Base-by-base conservation (phyloP, 1,140 invertebrate species). In the Magallana angulata region DNA sequence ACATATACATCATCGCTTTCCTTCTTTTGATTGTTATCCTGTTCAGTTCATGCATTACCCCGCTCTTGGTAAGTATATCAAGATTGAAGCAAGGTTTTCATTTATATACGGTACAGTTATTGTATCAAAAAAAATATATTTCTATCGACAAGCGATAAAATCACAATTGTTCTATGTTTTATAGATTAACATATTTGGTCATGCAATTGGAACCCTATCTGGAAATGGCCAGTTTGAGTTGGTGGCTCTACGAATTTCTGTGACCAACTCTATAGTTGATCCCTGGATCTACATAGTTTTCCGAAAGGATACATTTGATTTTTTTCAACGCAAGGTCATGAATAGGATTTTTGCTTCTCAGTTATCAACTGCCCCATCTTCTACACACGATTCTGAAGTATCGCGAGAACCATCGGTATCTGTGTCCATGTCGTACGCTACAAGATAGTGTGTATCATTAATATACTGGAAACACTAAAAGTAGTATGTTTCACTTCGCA, bases 241-340 rank as follows among this genome's bases (percentile, higher is more conserved):
- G 18, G 12, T 60, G 18, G 57, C 59, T 0, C 8, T 62, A 24
- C 57, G 82, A n/a, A 5, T 84, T 36, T 59, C 82, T 18, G 30
- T 84, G 12, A 30, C 58, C 12, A 84, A 84, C 60, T 84, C 82
- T 30, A 59, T 60, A 7, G 30, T 84, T 59, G 58, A 84, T 62
- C 82, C 82, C 9, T 84, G 82, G 82, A 60, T 84, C n/a, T 84
- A 84, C 30, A 59, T 84, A 62, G 16, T 84, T n/a, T 84, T 84
- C 16, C 82, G 82, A 9, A 84, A 84, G 58, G 24, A 30, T 57
- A 84, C 24, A 9, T 60, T 84, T 24, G 82, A 60, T 18, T 84
- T 84, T 62, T 16, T 84, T 36, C 14, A 58, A 30, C 81, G 81
- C 9, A 58, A 16, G 16, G 81, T 16, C 6, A 14, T 57, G 12